Evolutionary conservation across 2,888 invertebrate species (phyloP).

Genomic region (Lysandra bellargus): DNA sequence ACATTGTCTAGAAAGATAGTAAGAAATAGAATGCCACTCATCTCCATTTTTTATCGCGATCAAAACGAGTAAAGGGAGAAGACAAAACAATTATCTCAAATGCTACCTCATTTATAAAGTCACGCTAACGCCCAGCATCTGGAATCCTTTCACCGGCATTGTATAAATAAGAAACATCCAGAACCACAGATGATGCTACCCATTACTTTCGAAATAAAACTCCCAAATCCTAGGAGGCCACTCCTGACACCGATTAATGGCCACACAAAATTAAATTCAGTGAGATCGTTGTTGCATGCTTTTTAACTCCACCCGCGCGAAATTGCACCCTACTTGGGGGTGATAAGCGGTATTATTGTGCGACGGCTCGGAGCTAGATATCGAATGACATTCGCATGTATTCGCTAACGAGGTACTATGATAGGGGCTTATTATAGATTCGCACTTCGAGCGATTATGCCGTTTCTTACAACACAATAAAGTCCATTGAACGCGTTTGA

Average conservation of each 20-base stretch:
- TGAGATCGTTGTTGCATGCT: conserved; percentile 64
- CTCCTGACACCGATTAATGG: conserved; percentile 69
- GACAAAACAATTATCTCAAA: background rate
- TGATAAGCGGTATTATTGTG: conserved; percentile 51
- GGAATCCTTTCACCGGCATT: conserved; percentile 16
- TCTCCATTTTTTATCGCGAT: background rate
- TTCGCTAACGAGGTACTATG: conserved; percentile 66
- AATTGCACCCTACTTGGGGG: conserved; percentile 49
- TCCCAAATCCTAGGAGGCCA: conserved; percentile 64
- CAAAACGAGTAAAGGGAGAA: background rate
- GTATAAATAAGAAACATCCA: conserved; percentile 19
- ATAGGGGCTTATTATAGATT: conserved; percentile 57
- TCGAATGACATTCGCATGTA: conserved; percentile 72
- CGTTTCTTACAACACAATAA: conserved; percentile 47
- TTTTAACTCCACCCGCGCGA: conserved; percentile 45
- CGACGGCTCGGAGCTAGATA: conserved; percentile 54
- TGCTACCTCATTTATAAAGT: conserved; percentile 17
- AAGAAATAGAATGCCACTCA: background rate
- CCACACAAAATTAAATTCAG: conserved; percentile 72
- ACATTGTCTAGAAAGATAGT: too few species aligned
- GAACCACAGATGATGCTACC: conserved; percentile 43
- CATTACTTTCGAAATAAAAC: conserved; percentile 66
- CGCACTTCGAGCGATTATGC: conserved; percentile 50
- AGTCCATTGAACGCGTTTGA: conserved; percentile 52
- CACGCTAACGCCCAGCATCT: conserved; percentile 23